Evolutionary conservation across 2,113 vertebrate species (phyloP), one percentile per base, ranked within the genome.

Genomic region (Glaucomys volans): DNA sequence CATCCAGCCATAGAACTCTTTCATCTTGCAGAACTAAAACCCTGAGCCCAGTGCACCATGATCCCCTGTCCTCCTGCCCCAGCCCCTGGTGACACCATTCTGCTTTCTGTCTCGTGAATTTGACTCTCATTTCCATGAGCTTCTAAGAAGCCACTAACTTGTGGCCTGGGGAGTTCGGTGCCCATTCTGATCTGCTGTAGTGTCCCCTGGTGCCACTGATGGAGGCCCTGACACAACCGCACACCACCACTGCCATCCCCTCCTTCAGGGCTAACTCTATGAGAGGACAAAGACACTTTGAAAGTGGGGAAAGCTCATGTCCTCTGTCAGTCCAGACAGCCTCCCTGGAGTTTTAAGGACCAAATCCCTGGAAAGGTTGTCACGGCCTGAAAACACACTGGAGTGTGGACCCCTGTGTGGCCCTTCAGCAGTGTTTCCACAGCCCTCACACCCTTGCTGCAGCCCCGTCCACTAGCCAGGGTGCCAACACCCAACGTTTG

Each of bases 51-150:
- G 20, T 72, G 35, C n/a, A 35, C 30, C 52, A 3, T 35, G 24
- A 8, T 30, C 30, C 37, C 42, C 13, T 4, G 0, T 0, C 4
- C 18, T 52, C 22, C 5, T 3, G 18, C 57, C 37, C 5, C 52
- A 16, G 12, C 12, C n/a, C 26, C 62, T 13, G 13, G 59, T 17
- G 72, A 14, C n/a, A 5, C 16, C 67, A 57, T 14, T 50, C n/a
- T 69, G 24, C 24, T n/a, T 62, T 35, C 12, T 26, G 12, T 42
- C 62, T 82, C n/a, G 1, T 9, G 40, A 62, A 44, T 67, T 22
- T 85, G n/a, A 75, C 47, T 28, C 24, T 16, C 13, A 37, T 64
- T n/a, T 62, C 47, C 28, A 9, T 64, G 28, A n/a, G 35, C 30
- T 72, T 81, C 44, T 22, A 4, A 75, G 66, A 75, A 50, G 20